A percentile compares a stretch with the other conserved stretches of the same genome.
These are phyloP conservation scores for Hartigia nigra DNA, from an alignment of 2,888 invertebrate species.

Conservation along the genomic window DNA sequence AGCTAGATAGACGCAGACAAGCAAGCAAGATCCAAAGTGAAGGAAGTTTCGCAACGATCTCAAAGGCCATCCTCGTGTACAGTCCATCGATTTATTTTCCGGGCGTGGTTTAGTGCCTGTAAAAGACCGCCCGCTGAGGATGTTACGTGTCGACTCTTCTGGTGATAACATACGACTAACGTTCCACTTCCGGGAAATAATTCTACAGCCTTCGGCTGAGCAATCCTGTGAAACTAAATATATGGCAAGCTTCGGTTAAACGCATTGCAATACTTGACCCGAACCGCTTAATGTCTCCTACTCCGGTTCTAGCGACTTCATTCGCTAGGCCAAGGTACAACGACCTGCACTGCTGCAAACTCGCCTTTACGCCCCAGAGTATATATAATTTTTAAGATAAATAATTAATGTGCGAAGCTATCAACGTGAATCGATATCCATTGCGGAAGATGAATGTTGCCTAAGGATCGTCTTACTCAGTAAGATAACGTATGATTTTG, in stretches of 20 bases:
- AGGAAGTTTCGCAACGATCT: not conserved
- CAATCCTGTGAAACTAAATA: not conserved
- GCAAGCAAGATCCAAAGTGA: not conserved
- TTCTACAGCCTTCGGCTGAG: not conserved
- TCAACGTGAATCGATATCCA: not conserved
- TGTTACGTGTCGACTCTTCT: not conserved
- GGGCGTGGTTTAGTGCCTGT: not conserved
- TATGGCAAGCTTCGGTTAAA: not conserved
- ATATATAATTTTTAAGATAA: not conserved
- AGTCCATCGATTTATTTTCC: not conserved
- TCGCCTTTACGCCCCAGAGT: not conserved
- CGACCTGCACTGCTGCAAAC: not conserved
- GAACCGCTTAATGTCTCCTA: not conserved
- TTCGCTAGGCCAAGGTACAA: not conserved
- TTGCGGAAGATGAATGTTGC: not conserved
- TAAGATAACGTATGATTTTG: not conserved
- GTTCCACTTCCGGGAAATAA: not conserved
- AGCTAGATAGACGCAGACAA: not conserved
- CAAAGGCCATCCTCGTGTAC: not conserved
- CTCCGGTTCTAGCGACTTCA: not conserved
- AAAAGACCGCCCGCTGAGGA: not conserved
- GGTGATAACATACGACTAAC: not conserved
- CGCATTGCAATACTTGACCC: not conserved
- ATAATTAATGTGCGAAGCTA: not conserved
- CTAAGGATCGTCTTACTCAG: not conserved